These are phyloP conservation scores for Mythimna loreyi DNA, from an alignment of 2,888 invertebrate genomes.

Conservation along the genomic window DNA sequence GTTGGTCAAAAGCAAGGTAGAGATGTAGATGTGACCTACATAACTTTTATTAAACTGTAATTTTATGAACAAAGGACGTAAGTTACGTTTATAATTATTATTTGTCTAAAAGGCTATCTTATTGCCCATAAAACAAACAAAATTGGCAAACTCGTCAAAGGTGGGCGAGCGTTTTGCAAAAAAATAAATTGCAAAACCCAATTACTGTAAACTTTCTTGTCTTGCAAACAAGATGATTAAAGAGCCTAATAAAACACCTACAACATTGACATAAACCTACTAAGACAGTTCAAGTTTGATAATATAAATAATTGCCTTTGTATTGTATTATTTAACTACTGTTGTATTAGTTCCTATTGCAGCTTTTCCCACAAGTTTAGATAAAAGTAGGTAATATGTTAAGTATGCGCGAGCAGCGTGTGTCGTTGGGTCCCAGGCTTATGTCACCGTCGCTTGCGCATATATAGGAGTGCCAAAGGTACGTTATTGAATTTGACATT, in stretches of 20 bases:
- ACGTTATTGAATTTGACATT: conserved; percentile 79
- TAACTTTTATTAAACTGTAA: background rate
- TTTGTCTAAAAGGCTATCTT: conserved; percentile 33
- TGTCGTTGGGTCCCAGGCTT: conserved; percentile 66
- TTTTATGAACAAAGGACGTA: background rate
- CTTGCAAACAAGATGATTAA: background rate
- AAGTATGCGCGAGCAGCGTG: conserved; percentile 48
- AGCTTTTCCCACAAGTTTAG: conserved; percentile 17
- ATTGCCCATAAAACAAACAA: conserved; percentile 4
- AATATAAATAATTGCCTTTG: too few species aligned
- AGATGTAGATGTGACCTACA: too few species aligned
- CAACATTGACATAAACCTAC: background rate
- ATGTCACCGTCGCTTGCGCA: conserved; percentile 65
- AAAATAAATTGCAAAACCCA: background rate
- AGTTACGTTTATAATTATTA: background rate
- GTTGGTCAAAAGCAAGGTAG: too few species aligned
- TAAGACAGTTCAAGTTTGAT: background rate
- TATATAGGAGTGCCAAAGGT: conserved; percentile 67
- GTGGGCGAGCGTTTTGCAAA: conserved; percentile 24
- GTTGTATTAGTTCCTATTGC: background rate
- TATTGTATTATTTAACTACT: conserved; percentile 15
- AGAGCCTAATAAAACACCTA: conserved; percentile 19
- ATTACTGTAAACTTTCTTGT: conserved; percentile 3
- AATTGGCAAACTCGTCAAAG: conserved; percentile 6
- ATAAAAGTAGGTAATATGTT: conserved; percentile 21